phyloP scores from a whole-genome alignment of 2,113 vertebrate genomes.

The Stegastes partitus region DNA sequence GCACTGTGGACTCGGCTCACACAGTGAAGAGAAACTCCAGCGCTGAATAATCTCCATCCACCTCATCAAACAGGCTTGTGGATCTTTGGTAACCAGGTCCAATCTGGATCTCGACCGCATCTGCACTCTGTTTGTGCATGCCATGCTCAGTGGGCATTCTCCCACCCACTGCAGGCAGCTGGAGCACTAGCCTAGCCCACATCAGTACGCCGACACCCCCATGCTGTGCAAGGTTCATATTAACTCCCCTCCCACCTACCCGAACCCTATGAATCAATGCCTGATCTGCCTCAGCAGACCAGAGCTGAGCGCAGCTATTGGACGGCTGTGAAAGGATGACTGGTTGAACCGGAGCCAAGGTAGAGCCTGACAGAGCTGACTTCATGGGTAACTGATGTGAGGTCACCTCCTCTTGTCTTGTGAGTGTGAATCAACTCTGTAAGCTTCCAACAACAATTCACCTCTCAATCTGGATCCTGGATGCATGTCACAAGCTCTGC shows the following conservation, averaged over 20 bases:
- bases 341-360: slow-evolving; percentile 50
- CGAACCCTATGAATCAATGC: slow-evolving; percentile 44
- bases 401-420: slow-evolving; percentile 43
- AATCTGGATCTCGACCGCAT: slow-evolving; percentile 53
- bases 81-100: slow-evolving; percentile 60
- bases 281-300: slow-evolving; percentile 60
- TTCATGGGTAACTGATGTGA: slow-evolving; percentile 34
- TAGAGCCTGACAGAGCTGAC: slow-evolving; percentile 32
- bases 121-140: slow-evolving; percentile 74
- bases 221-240: slow-evolving; percentile 74
- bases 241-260: slow-evolving; percentile 70
- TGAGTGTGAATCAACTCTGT: slow-evolving; percentile 34
- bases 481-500: not conserved
- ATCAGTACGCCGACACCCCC: slow-evolving; percentile 64
- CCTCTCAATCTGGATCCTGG: slow-evolving; percentile 33
- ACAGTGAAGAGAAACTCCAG: slow-evolving; percentile 17
- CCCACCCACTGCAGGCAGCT: slow-evolving; percentile 77
- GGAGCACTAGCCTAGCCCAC: slow-evolving; percentile 71
- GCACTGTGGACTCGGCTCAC: slow-evolving; percentile 10
- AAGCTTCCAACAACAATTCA: slow-evolving; percentile 24
- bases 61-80: slow-evolving; percentile 52
- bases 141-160: slow-evolving; percentile 75
- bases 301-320: slow-evolving; percentile 51
- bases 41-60: slow-evolving; percentile 28
- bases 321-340: slow-evolving; percentile 45